Evolutionary conservation across 2,113 vertebrate genomes (phyloP), one percentile per base, ranked within the genome.

Genomic region (Embiotoca jacksoni): DNA sequence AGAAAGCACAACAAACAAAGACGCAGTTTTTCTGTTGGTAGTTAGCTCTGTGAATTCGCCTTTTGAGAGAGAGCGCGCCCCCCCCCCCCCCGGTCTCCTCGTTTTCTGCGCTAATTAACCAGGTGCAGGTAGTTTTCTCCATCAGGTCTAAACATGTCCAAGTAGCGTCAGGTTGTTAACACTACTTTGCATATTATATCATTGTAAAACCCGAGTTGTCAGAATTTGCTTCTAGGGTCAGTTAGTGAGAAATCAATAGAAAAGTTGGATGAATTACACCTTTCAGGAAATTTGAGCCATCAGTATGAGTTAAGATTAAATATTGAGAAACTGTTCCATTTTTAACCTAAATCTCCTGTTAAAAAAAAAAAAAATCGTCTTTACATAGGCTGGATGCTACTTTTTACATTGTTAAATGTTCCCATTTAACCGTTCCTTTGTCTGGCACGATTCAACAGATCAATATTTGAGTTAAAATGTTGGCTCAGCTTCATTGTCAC

Each of bases 61-160:
- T 59, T 72, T 75, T 59, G 39, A 82, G 62, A 46, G 64, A 73
- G 32, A 57, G 35, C n/a, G n/a, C n/a, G n/a, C n/a, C n/a, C n/a
- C n/a, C 49, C 80, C 36, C 72, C 35, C 77, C 44, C 63, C 7
- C 4, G 47, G 36, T 79, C 61, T 65, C 56, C 72, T 72, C 64
- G 86, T 89, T 85, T 86, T 90, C 55, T 84, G 72, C 66, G 14
- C 67, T 79, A 77, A 88, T 92, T 90, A 80, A 83, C 84, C 89
- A 93, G 84, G 72, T 92, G 91, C 86, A 75, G 72, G 78, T 78
- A 75, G 89, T 92, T 87, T 75, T 79, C 63, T 69, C 69, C 73
- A 57, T 56, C 72, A 52, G 71, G 9, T 63, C 56, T 9, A 64
- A 50, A 59, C 52, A 71, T 69, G 79, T 78, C 31, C 3, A 61